Evolutionary conservation across 2,797 vertebrate genomes (phyloP).

Genomic region (Dicrostonyx torquatus): DNA sequence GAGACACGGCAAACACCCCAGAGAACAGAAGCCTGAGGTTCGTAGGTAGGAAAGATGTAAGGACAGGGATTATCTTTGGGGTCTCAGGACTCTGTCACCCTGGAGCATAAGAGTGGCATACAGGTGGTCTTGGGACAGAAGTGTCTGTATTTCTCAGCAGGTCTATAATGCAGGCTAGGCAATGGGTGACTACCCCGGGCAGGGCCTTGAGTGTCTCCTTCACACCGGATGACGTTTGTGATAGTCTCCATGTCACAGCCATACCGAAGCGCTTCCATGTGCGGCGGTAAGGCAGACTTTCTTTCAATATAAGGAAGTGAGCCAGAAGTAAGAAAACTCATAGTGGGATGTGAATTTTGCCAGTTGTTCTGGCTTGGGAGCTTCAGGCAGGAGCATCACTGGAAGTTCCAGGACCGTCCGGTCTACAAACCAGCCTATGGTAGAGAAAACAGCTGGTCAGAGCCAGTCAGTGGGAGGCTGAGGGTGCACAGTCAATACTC

Average conservation of each 20-base stretch:
- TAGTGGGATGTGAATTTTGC: too few relatives aligned
- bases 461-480: not conserved
- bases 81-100: not conserved
- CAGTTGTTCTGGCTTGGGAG: not conserved
- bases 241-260: fast-evolving
- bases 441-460: not conserved
- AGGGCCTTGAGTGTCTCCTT: not conserved
- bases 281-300: fast-evolving
- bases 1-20: not conserved
- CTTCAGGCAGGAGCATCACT: not conserved
- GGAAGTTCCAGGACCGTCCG: not conserved
- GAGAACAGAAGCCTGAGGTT: not conserved
- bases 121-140: not conserved
- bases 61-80: not conserved
- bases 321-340: not conserved
- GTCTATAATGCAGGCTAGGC: not conserved
- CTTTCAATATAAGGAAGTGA: not conserved
- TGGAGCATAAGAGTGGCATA: not conserved
- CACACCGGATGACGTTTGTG: fast-evolving
- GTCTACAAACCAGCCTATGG: not conserved
- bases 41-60: not conserved
- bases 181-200: fast-evolving
- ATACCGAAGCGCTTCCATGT: fast-evolving
- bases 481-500: fast-evolving
- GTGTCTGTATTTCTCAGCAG: not conserved